phyloP scores from a whole-genome alignment of 2,888 invertebrate genomes.

The Anoplius nigerrimus region DNA sequence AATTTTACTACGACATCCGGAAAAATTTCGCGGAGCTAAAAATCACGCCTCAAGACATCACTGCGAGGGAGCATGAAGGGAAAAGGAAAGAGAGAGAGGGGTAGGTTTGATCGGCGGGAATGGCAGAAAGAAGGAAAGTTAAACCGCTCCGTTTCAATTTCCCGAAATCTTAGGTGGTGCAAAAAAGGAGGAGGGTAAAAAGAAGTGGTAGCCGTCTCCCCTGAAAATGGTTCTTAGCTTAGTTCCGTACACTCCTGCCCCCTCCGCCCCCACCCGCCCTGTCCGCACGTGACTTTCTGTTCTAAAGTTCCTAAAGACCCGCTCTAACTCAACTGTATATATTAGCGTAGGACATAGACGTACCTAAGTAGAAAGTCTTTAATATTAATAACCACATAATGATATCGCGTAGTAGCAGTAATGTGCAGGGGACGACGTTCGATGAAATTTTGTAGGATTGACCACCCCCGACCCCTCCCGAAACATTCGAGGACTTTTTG shows the following conservation, averaged over 20 bases:
- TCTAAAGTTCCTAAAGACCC: slow-evolving; percentile 55
- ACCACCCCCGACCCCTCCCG: too few species aligned
- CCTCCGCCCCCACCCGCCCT: slow-evolving; percentile 9
- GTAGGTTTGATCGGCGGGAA: not conserved
- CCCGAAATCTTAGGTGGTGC: slow-evolving; percentile 25
- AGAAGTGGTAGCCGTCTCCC: not conserved
- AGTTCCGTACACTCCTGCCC: slow-evolving; percentile 30
- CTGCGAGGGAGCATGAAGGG: not conserved
- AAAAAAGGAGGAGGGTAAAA: slow-evolving; percentile 3
- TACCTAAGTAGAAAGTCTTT: slow-evolving; percentile 1
- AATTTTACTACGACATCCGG: too few species aligned
- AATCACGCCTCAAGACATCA: too few species aligned
- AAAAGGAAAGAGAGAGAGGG: slow-evolving; percentile 2
- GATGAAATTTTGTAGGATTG: too few species aligned
- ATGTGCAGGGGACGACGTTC: too few species aligned
- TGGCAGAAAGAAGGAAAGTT: not conserved
- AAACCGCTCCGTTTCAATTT: slow-evolving; percentile 6
- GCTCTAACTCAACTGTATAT: slow-evolving; percentile 55
- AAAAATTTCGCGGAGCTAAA: too few species aligned
- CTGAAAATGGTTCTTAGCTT: slow-evolving; percentile 23
- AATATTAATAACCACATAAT: too few species aligned
- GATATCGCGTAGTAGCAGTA: slow-evolving; percentile 4
- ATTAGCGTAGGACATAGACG: slow-evolving; percentile 44
- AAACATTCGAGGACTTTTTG: too few species aligned
- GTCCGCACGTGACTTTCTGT: slow-evolving; percentile 52